These are phyloP conservation scores for Mellilla xanthometata DNA, from an alignment of 2,888 invertebrate genomes.

Conservation along the genomic window DNA sequence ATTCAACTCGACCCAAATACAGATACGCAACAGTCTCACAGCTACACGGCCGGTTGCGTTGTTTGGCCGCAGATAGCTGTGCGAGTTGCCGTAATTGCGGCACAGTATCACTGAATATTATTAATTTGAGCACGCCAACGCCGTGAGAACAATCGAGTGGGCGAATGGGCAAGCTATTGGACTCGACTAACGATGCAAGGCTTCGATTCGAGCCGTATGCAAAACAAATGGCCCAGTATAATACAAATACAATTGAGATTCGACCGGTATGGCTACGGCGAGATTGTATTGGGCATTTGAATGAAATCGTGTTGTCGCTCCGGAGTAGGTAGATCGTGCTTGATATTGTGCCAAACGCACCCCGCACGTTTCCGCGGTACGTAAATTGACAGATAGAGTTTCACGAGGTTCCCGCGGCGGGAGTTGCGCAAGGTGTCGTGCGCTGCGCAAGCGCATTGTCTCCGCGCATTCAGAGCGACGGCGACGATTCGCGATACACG, in stretches of 20 bases:
- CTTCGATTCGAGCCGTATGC: conserved; percentile 31
- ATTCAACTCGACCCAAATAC: conserved; percentile 57
- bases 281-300: neutral
- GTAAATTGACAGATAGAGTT: conserved; percentile 47
- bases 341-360: conserved; percentile 38
- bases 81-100: conserved; percentile 57
- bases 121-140: conserved; percentile 63
- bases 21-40: conserved; percentile 38
- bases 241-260: conserved; percentile 22
- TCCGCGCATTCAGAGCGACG: conserved; percentile 58
- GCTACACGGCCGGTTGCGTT: conserved; percentile 38
- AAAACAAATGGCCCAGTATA: conserved; percentile 23
- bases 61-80: conserved; percentile 45
- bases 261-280: conserved; percentile 21
- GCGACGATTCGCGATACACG: conserved; percentile 49
- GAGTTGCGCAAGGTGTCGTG: conserved; percentile 39
- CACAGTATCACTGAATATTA: conserved; percentile 50
- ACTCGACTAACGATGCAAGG: conserved; percentile 18
- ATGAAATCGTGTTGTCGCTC: conserved; percentile 16
- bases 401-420: conserved; percentile 45
- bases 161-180: conserved; percentile 44
- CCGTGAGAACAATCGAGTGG: conserved; percentile 37
- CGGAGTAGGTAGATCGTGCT: conserved; percentile 2
- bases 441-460: conserved; percentile 55
- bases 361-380: conserved; percentile 42